Conservation (phyloP, 2,113 vertebrate genomes). For the Lycaon pictus region DNA sequence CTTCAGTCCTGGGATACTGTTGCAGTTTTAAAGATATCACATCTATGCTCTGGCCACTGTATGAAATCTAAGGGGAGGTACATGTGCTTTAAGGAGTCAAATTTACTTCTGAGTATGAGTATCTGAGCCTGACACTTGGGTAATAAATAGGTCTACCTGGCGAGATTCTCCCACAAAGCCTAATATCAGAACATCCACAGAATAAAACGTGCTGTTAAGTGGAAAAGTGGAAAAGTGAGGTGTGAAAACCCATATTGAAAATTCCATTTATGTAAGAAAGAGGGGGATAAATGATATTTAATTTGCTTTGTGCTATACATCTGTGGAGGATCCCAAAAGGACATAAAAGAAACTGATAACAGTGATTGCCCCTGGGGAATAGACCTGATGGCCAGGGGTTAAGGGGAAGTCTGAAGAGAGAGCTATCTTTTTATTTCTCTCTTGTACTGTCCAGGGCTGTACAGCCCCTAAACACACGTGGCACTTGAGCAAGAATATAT, state of each 20-base stretch:
- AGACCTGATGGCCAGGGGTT: not conserved
- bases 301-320: not conserved
- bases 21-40: not conserved
- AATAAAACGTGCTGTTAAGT: no score
- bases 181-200: no score
- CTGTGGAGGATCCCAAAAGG: not conserved
- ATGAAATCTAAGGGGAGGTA: not conserved
- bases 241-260: not conserved
- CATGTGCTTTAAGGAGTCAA: not conserved
- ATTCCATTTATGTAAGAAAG: not conserved
- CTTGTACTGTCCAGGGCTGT: not conserved
- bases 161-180: not conserved
- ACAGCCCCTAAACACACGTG: fast-evolving
- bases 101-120: not conserved
- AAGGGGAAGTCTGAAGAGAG: not conserved
- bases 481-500: no score
- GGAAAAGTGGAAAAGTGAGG: not conserved
- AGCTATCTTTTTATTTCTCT: not conserved
- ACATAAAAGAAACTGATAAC: not conserved
- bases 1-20: not conserved
- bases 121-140: not conserved
- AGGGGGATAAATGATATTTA: not conserved
- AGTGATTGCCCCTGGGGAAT: not conserved
- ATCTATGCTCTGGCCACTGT: no score
- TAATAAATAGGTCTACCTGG: not conserved